These are phyloP conservation scores for Gymnothorax reevesii DNA, from an alignment of 2,797 vertebrate species.

Conservation along the genomic window DNA sequence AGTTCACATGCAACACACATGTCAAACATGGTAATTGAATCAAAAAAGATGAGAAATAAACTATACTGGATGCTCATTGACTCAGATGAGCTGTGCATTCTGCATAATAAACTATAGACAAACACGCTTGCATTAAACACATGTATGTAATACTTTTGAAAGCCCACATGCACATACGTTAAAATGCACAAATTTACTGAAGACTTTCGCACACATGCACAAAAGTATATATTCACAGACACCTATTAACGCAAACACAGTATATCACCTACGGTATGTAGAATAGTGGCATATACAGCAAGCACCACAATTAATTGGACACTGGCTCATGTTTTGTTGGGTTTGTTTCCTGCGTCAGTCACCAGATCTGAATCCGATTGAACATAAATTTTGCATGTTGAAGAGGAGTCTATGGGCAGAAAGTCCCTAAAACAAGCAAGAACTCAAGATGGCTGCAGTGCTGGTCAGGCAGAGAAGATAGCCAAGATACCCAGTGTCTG, in stretches of 20 bases:
- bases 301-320: not conserved
- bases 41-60: not conserved
- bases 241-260: not conserved
- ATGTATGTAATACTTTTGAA: not conserved
- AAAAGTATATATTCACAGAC: not conserved
- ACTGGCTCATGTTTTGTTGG: not conserved
- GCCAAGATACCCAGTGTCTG: no score
- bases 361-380: no score
- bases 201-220: slow-evolving; percentile 6
- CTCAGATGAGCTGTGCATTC: not conserved
- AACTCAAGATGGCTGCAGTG: no score
- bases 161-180: not conserved
- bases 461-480: no score
- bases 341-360: no score
- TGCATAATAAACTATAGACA: slow-evolving; percentile 13
- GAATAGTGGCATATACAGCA: not conserved
- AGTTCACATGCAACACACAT: not conserved
- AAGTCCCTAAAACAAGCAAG: no score
- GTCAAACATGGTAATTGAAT: not conserved
- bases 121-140: not conserved
- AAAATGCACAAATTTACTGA: not conserved
- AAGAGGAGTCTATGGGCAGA: no score
- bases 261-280: not conserved
- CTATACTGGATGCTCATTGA: not conserved
- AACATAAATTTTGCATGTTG: no score